These are phyloP conservation scores for Congeria kusceri DNA, from an alignment of 2,888 invertebrate species.

Conservation along the genomic window DNA sequence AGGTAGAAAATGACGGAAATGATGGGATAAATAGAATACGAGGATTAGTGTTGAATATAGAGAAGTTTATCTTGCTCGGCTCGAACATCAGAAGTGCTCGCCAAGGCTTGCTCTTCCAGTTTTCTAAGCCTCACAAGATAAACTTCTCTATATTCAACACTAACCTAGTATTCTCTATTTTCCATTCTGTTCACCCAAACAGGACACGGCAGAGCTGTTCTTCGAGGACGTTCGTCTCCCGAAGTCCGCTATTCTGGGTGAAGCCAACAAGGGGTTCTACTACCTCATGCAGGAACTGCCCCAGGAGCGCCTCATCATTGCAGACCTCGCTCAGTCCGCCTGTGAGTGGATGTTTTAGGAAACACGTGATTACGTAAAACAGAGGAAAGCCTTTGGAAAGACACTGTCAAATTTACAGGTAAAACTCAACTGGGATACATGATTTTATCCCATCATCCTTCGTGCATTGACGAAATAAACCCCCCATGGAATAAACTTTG, in stretches of 20 bases:
- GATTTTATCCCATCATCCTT: too few species aligned
- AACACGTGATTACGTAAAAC: constrained; percentile 84
- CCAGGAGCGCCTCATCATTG: constrained; percentile 85
- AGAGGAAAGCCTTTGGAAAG: constrained; percentile 86
- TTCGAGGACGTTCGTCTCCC: constrained; percentile 86
- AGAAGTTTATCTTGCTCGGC: too few species aligned
- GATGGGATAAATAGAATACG: too few species aligned
- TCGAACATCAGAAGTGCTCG: too few species aligned
- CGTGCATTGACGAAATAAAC: too few species aligned
- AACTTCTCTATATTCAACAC: too few species aligned
- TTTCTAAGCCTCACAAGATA: too few species aligned
- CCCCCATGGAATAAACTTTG: too few species aligned
- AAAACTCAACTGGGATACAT: neutral
- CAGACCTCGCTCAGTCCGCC: constrained; percentile 80
- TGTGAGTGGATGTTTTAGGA: constrained; percentile 86
- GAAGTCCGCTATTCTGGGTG: constrained; percentile 82
- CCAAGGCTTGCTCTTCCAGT: too few species aligned
- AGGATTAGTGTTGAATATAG: too few species aligned
- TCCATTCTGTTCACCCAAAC: constrained; percentile 17
- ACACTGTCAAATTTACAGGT: constrained; percentile 85
- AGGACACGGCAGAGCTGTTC: constrained; percentile 86
- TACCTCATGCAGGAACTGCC: constrained; percentile 86
- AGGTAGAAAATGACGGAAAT: too few species aligned
- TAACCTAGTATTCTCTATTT: too few species aligned
- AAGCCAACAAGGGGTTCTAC: constrained; percentile 85